Evolutionary conservation across 2,888 invertebrate species (phyloP).

Genomic region (Vandiemenella viatica): DNA sequence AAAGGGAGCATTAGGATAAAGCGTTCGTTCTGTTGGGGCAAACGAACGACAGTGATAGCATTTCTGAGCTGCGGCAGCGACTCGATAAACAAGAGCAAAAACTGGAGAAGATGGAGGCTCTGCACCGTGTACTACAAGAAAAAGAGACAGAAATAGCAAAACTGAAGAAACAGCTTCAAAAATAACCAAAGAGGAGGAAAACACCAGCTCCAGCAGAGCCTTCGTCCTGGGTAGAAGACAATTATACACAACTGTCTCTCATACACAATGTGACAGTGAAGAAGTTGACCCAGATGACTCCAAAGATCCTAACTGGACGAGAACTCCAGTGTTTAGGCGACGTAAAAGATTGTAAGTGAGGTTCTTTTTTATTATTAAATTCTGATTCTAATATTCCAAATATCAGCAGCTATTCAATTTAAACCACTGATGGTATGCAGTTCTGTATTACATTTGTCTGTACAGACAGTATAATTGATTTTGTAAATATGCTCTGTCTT

Average conservation of each 20-base stretch:
- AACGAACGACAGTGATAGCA: conserved; percentile 17
- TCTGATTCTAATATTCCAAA: too few relatives aligned
- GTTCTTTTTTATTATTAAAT: too few relatives aligned
- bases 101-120: conserved; percentile 15
- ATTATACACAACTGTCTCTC: too few relatives aligned
- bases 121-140: conserved; percentile 6
- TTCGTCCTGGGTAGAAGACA: background rate
- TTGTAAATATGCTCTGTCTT: too few relatives aligned
- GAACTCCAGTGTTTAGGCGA: conserved; percentile 45
- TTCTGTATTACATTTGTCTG: too few relatives aligned
- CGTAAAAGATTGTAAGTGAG: conserved; percentile 24
- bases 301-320: conserved; percentile 57
- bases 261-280: conserved; percentile 28
- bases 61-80: conserved; percentile 11
- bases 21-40: conserved; percentile 16
- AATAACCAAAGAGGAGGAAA: background rate
- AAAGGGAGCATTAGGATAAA: conserved; percentile 45
- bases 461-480: too few relatives aligned
- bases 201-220: background rate
- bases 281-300: conserved; percentile 37
- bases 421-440: too few relatives aligned
- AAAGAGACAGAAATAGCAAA: conserved; percentile 3
- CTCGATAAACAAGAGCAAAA: conserved; percentile 13
- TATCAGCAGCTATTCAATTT: too few relatives aligned
- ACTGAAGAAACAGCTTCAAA: background rate